phyloP scores from a whole-genome alignment of 2,113 vertebrate genomes.

The Pipra filicauda region DNA sequence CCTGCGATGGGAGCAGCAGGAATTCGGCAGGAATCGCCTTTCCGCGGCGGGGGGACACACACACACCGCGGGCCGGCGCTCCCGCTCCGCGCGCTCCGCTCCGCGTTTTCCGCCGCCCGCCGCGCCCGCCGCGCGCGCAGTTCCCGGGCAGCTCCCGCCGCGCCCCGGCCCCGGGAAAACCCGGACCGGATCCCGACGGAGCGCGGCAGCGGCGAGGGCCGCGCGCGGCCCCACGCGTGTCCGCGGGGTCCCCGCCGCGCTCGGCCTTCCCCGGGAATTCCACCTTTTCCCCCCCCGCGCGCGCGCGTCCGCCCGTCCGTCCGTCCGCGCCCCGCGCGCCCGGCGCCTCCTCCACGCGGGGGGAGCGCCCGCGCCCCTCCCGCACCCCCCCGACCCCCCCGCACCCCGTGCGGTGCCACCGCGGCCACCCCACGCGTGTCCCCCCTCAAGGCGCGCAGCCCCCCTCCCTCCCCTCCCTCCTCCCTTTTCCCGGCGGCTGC shows the following conservation, averaged over 20 bases:
- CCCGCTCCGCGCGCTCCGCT: accelerated
- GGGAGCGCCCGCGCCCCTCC: no score
- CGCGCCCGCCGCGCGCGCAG: not conserved
- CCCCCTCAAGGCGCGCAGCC: not conserved
- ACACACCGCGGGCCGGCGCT: not conserved
- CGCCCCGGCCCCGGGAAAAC: not conserved
- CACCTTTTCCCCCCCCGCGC: accelerated
- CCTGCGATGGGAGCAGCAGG: accelerated
- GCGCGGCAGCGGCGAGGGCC: not conserved
- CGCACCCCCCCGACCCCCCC: no score
- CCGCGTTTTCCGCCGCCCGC: not conserved
- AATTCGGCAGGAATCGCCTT: not conserved
- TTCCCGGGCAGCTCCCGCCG: not conserved
- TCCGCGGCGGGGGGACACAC: no score
- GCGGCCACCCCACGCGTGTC: not conserved
- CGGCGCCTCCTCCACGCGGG: not conserved
- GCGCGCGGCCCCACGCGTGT: not conserved
- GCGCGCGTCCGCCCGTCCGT: no score
- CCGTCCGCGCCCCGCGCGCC: not conserved
- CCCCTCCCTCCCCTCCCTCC: not conserved
- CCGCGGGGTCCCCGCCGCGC: not conserved
- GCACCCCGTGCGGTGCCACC: not conserved
- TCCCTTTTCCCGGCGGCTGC: not conserved
- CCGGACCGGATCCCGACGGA: accelerated
- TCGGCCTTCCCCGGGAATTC: not conserved